These are phyloP conservation scores for Dicentrarchus labrax DNA, from an alignment of 2,113 vertebrate species.

Conservation along the genomic window DNA sequence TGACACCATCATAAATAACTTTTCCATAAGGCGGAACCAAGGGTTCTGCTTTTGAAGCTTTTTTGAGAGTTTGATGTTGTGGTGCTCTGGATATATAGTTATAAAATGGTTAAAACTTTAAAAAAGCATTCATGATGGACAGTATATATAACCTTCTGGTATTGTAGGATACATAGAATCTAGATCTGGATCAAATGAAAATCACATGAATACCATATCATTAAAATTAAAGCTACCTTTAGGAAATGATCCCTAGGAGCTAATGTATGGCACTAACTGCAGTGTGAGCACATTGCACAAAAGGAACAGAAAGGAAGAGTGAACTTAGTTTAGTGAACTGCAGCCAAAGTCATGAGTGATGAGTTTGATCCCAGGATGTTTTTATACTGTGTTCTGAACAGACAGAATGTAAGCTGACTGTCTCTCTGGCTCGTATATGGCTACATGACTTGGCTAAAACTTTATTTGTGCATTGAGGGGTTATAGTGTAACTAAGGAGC, in stretches of 20 bases:
- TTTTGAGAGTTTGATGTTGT: neutral
- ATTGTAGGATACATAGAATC: neutral
- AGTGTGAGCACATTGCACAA: neutral
- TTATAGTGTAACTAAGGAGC: neutral
- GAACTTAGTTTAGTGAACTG: neutral
- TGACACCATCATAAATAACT: conserved; percentile 47
- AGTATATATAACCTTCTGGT: fast-evolving
- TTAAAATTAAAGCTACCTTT: neutral
- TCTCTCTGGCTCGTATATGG: neutral
- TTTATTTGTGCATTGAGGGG: neutral
- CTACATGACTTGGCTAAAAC: neutral
- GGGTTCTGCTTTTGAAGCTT: conserved; percentile 30
- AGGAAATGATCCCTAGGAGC: neutral
- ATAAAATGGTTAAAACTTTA: neutral
- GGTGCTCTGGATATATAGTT: conserved; percentile 28
- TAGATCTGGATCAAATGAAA: neutral
- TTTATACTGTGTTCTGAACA: neutral
- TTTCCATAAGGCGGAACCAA: conserved; percentile 29
- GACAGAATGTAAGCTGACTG: neutral
- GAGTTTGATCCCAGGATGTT: conserved; percentile 2
- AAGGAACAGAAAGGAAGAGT: neutral
- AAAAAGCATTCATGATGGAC: conserved; percentile 3
- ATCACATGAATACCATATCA: neutral
- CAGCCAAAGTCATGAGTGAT: neutral
- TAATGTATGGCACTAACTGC: neutral